These are phyloP conservation scores for Parnassius smintheus DNA, from an alignment of 2,888 invertebrate species.

Conservation along the genomic window DNA sequence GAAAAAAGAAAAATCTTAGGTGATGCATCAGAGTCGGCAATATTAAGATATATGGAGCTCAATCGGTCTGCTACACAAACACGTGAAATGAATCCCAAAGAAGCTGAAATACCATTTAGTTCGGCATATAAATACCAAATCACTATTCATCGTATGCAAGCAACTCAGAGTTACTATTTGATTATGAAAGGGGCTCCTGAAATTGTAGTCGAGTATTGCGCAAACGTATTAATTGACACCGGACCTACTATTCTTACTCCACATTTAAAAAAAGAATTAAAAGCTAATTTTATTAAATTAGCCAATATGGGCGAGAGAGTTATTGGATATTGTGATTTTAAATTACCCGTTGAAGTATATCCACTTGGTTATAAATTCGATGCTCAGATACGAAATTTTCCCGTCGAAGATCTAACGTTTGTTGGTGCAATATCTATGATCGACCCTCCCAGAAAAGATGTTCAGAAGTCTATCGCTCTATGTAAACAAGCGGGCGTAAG, in stretches of 20 bases:
- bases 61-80: conserved; percentile 78
- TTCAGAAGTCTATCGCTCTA: conserved; percentile 84
- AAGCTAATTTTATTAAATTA: conserved; percentile 86
- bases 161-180: conserved; percentile 77
- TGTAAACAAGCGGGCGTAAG: conserved; percentile 87
- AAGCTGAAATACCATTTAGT: conserved; percentile 85
- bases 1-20: conserved; percentile 81
- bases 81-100: conserved; percentile 78
- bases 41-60: conserved; percentile 84
- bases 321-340: conserved; percentile 89
- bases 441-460: conserved; percentile 85
- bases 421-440: conserved; percentile 86
- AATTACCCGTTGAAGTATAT: conserved; percentile 75
- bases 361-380: conserved; percentile 81
- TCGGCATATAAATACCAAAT: conserved; percentile 86
- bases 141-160: conserved; percentile 83
- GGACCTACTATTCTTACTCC: conserved; percentile 71
- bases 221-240: conserved; percentile 77
- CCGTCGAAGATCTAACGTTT: conserved; percentile 80
- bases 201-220: conserved; percentile 84
- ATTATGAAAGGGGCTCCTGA: conserved; percentile 91
- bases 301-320: conserved; percentile 94
- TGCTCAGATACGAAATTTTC: conserved; percentile 84
- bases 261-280: conserved; percentile 76
- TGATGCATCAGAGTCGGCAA: conserved; percentile 86